These are phyloP conservation scores for Porites cylindrica DNA, from an alignment of 92 coral and sea anemone species.

Conservation along the genomic window DNA sequence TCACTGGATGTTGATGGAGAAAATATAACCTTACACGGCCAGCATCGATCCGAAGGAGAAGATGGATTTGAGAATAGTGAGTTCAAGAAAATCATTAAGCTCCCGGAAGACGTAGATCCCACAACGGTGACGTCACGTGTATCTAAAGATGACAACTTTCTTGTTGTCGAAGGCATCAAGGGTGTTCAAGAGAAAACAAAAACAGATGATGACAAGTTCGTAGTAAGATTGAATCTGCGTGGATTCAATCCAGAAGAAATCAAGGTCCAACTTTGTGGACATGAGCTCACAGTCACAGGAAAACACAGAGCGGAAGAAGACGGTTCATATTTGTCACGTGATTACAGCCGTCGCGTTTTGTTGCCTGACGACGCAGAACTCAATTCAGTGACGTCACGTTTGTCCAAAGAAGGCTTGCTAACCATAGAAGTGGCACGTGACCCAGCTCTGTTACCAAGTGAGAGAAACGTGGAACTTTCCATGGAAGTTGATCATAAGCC, in stretches of 20 bases:
- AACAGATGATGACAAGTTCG: constrained; percentile 1
- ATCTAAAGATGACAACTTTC: constrained; percentile 48
- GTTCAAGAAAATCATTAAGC: constrained; percentile 51
- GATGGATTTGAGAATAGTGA: constrained; percentile 52
- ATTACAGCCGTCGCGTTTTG: constrained; percentile 32
- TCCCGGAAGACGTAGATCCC: constrained; percentile 61
- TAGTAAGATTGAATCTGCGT: not conserved
- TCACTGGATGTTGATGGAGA: constrained; percentile 57
- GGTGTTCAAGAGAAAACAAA: not conserved
- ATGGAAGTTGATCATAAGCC: no score
- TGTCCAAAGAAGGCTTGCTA: constrained; percentile 51
- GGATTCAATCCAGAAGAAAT: constrained; percentile 28
- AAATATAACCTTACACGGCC: constrained; percentile 51
- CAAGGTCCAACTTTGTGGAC: constrained; percentile 5
- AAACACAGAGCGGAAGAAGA: constrained; percentile 18
- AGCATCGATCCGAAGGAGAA: constrained; percentile 54
- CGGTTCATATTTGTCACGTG: constrained; percentile 46
- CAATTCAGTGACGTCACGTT: constrained; percentile 46
- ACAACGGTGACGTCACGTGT: constrained; percentile 53
- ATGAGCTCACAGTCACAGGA: not conserved
- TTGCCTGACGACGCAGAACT: constrained; percentile 54
- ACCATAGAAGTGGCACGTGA: constrained; percentile 44
- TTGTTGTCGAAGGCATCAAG: constrained; percentile 41
- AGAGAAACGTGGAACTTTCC: not conserved
- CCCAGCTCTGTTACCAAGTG: not conserved